These are phyloP conservation scores for Panurus biarmicus DNA, from an alignment of 2,113 vertebrate genomes.

Conservation along the genomic window DNA sequence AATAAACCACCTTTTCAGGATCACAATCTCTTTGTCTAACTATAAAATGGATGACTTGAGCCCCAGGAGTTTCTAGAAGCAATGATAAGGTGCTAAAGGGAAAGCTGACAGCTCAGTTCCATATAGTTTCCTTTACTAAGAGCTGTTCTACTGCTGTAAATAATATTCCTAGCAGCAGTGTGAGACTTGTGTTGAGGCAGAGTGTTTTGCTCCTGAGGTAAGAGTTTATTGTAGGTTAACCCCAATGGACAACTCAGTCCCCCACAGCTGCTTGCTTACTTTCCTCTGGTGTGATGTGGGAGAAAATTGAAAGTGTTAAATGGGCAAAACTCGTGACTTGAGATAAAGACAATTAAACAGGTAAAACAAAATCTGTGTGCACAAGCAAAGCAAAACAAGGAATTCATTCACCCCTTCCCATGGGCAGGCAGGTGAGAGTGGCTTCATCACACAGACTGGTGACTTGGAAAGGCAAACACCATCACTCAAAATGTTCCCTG, in stretches of 20 bases:
- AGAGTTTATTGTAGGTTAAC: not conserved
- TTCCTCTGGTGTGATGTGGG: rapidly evolving
- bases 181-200: not conserved
- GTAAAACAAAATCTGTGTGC: not conserved
- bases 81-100: not conserved
- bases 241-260: not conserved
- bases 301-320: not conserved
- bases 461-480: not conserved
- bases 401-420: not conserved
- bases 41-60: not conserved
- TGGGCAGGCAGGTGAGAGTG: not conserved
- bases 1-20: not conserved
- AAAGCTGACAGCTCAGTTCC: not conserved
- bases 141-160: not conserved
- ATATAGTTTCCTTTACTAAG: not conserved
- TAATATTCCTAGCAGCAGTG: not conserved
- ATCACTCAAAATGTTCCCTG: rapidly evolving
- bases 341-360: not conserved
- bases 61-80: not conserved
- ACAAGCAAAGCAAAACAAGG: not conserved
- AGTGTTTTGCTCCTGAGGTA: not conserved
- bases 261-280: not conserved
- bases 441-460: not conserved
- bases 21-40: not conserved
- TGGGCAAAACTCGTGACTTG: not conserved